Evolutionary conservation across 2,113 vertebrate species (phyloP), one percentile per base, ranked within the genome.

Genomic region (Amblyopsis rosae): DNA sequence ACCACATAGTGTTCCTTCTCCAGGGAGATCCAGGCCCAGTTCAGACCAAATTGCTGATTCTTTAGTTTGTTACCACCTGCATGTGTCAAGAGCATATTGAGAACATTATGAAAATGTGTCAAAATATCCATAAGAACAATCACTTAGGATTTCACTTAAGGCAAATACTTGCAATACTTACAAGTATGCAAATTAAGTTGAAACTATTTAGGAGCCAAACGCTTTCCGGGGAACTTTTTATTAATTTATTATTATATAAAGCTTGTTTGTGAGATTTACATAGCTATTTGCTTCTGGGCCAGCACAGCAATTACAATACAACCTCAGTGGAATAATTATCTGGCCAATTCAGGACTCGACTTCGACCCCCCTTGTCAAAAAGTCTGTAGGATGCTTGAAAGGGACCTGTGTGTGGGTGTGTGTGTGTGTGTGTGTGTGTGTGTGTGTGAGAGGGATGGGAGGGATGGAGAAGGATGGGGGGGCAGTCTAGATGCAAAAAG

Each of bases 1-100:
- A 98, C 89, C 65, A 95, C 88, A 35, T 96, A 96, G 85, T 93
- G 92, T 5, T 95, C 91, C 70, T 93, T 96, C 88, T 97, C 97
- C 72, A 99, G 87, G 4, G 96, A 98, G 75, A 99, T 97, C 96
- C 96, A 99, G 11, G 96, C 95, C 97, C 97, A 99, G 58, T 95
- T 96, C 57, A 99, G 87, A 62, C 87, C 93, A 86, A 97, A 99
- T 74, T 94, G 91, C 83, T 99, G 97, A 75, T 94, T 94, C 79
- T 91, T 94, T 80, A 98, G 90, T 70, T 89, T 94, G 90, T 99
- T 98, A 56, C 96, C 95, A 56, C 97, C 97, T 99, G 87, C 26
- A 88, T 11, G 89, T 61, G 87, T 76, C 75, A 19, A 68, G 17
- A 70, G 32, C 6, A 10, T 12, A 19, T 67, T 46, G 9, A 55